phyloP scores from a whole-genome alignment of 2,797 vertebrate genomes.

The Spinus pinus region DNA sequence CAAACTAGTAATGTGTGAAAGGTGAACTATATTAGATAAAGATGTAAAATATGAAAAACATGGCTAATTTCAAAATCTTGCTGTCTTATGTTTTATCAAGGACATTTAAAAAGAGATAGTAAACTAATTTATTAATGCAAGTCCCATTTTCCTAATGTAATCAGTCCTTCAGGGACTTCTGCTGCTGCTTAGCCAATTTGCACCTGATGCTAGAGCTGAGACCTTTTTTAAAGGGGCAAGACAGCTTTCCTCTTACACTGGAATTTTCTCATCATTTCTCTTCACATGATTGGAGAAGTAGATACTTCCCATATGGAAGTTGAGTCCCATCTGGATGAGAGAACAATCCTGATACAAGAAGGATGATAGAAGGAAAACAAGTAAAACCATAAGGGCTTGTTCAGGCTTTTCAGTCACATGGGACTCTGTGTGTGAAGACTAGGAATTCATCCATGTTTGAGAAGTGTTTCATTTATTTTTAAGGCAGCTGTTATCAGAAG shows the following conservation, averaged over 20 bases:
- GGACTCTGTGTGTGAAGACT: neutral
- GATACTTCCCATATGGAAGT: neutral
- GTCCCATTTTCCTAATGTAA: slow-evolving; percentile 31
- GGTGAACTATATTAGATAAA: neutral
- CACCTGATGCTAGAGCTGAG: neutral
- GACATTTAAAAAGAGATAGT: neutral
- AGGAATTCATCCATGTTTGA: neutral
- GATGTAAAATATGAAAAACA: neutral
- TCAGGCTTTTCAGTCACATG: neutral
- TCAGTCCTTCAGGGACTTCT: neutral
- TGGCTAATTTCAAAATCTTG: neutral
- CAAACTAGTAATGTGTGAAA: neutral
- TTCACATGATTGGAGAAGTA: neutral
- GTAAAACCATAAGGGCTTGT: neutral
- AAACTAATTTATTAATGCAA: slow-evolving; percentile 3
- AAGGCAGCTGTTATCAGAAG: neutral
- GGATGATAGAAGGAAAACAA: neutral
- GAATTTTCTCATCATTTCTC: neutral
- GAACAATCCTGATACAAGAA: neutral
- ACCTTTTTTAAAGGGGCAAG: neutral
- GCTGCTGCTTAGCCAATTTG: neutral
- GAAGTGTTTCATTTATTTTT: neutral
- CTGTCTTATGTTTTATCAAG: neutral
- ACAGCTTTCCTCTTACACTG: neutral
- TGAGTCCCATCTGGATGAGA: neutral